Evolutionary conservation across 2,888 invertebrate genomes (phyloP).

Genomic region (Cosmopolites sordidus): DNA sequence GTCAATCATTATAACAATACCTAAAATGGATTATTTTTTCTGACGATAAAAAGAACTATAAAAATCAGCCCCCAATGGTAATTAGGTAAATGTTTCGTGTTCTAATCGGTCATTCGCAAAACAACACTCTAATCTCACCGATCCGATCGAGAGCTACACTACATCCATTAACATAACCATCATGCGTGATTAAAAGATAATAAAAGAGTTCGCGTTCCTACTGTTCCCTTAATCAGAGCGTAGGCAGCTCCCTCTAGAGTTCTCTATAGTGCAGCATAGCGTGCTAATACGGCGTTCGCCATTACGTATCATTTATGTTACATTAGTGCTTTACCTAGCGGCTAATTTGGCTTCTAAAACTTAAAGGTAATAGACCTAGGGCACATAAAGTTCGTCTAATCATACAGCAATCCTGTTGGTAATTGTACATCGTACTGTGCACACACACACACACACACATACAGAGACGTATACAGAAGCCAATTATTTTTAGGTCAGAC

Average conservation of each 20-base stretch:
- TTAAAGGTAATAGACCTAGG: slow-evolving; percentile 26
- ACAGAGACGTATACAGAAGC: slow-evolving; percentile 19
- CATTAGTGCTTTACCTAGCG: slow-evolving; percentile 31
- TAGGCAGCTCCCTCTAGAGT: background rate
- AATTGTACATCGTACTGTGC: slow-evolving; percentile 21
- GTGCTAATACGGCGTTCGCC: slow-evolving; percentile 30
- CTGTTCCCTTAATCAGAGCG: background rate
- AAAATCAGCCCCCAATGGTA: too few relatives aligned
- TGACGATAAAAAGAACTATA: too few relatives aligned
- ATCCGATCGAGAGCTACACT: too few relatives aligned
- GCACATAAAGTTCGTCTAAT: slow-evolving; percentile 22
- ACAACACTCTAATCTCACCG: too few relatives aligned
- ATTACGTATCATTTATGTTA: slow-evolving; percentile 33
- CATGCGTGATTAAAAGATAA: slow-evolving; percentile 1
- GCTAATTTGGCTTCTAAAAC: slow-evolving; percentile 33
- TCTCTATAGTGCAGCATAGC: slow-evolving; percentile 11
- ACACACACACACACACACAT: slow-evolving; percentile 1
- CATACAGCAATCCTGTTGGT: slow-evolving; percentile 22
- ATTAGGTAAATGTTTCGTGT: too few relatives aligned
- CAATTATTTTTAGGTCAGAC: slow-evolving; percentile 15
- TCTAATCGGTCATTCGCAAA: too few relatives aligned
- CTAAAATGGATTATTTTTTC: too few relatives aligned
- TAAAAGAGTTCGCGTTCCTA: slow-evolving; percentile 1
- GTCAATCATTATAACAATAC: too few relatives aligned
- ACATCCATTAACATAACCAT: slow-evolving; percentile 1